Evolutionary conservation across 2,113 vertebrate genomes (phyloP).

Genomic region (Bostrychus sinensis): DNA sequence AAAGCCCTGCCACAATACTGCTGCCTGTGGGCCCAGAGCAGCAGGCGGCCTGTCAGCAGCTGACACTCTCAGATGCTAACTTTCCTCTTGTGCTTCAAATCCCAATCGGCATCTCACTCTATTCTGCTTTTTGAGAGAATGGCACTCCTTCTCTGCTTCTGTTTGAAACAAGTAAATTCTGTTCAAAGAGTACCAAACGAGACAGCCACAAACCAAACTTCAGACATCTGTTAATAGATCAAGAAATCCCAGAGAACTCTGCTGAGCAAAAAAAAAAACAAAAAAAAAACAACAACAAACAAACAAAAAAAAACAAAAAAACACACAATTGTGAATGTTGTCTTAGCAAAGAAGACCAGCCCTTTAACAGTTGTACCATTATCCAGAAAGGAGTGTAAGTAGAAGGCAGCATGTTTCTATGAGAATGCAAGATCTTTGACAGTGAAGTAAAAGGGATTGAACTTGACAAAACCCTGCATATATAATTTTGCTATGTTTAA

Average conservation of each 20-base stretch:
- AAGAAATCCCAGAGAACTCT: conserved; percentile 21
- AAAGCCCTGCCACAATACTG: conserved; percentile 52
- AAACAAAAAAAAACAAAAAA: conserved; percentile 32
- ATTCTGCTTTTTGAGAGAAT: conserved; percentile 7
- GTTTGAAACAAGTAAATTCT: conserved; percentile 20
- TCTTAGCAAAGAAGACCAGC: conserved; percentile 41
- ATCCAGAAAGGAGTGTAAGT: conserved; percentile 32
- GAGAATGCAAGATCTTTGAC: background rate
- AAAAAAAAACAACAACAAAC: too few species aligned
- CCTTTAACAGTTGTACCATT: conserved; percentile 39
- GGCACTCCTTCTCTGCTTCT: conserved; percentile 8
- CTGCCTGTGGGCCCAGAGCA: conserved; percentile 37
- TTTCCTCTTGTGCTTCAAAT: conserved; percentile 40
- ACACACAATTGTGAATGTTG: conserved; percentile 37
- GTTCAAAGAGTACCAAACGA: conserved; percentile 13
- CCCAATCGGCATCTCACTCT: conserved; percentile 33
- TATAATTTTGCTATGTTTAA: background rate
- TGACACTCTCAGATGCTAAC: conserved; percentile 57
- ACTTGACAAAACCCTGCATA: background rate
- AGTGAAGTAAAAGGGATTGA: background rate
- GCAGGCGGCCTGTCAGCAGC: conserved; percentile 63
- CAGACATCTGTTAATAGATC: conserved; percentile 47
- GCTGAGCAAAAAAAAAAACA: conserved; percentile 21
- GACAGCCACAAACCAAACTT: conserved; percentile 21
- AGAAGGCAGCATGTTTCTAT: conserved; percentile 18